These are phyloP conservation scores for Thymallus thymallus DNA, from an alignment of 2,113 vertebrate genomes.

Conservation along the genomic window DNA sequence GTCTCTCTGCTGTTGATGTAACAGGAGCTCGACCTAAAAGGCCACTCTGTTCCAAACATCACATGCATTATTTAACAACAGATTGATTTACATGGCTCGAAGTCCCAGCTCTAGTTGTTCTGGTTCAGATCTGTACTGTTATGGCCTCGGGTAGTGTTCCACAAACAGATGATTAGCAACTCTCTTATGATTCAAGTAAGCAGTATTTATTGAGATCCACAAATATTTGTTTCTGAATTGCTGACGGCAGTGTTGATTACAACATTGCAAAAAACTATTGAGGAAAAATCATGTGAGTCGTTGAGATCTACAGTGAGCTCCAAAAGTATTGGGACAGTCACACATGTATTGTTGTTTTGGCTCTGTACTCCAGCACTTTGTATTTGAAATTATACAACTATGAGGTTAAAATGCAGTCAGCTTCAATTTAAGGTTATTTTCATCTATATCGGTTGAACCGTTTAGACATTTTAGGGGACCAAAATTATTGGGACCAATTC, in stretches of 20 bases:
- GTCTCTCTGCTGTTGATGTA: slow-evolving; percentile 45
- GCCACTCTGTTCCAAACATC: slow-evolving; percentile 34
- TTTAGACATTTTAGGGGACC: too few relatives aligned
- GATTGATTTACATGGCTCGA: slow-evolving; percentile 38
- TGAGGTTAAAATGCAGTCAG: too few relatives aligned
- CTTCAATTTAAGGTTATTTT: too few relatives aligned
- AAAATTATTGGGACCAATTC: too few relatives aligned
- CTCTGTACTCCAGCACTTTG: too few relatives aligned
- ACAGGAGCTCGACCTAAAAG: slow-evolving; percentile 50
- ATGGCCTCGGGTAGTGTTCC: slow-evolving; percentile 20
- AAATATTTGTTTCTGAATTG: background rate
- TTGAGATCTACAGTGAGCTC: background rate
- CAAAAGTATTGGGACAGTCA: too few relatives aligned
- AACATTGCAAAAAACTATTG: background rate
- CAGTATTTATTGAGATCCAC: background rate
- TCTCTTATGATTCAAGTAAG: background rate
- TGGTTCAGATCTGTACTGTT: background rate
- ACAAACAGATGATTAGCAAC: slow-evolving; percentile 28
- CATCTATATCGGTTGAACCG: too few relatives aligned
- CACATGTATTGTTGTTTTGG: too few relatives aligned
- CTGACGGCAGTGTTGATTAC: background rate
- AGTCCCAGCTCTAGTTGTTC: slow-evolving; percentile 8
- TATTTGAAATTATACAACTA: too few relatives aligned
- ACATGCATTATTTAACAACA: slow-evolving; percentile 61
- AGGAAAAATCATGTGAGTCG: background rate